Conservation (phyloP, 2,797 vertebrate genomes). For the Leptoclinus maculatus region DNA sequence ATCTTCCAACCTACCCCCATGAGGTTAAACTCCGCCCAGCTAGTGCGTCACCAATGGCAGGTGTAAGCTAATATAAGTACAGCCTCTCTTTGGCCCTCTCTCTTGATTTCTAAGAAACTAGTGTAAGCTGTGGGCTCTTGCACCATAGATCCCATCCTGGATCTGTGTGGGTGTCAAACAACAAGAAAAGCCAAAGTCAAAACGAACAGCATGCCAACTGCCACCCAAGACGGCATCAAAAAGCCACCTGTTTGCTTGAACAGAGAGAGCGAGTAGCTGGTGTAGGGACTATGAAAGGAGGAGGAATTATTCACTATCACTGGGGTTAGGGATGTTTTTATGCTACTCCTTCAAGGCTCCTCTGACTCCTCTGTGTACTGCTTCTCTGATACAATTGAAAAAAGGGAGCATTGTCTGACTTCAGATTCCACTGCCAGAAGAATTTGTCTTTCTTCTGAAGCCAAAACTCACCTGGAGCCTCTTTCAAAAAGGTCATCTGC, state of each 20-base stretch:
- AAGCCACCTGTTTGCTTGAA: conserved; percentile 18
- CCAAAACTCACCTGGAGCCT: not conserved
- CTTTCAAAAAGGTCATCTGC: conserved; percentile 4
- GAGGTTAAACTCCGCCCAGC: not conserved
- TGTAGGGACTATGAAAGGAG: conserved; percentile 9
- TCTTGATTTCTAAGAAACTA: conserved; percentile 28
- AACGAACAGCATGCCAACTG: conserved; percentile 16
- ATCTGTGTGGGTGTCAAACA: conserved; percentile 30
- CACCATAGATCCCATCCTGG: conserved; percentile 15
- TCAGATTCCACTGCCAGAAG: not conserved
- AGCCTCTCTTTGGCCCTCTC: conserved; percentile 3
- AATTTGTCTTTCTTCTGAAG: conserved; percentile 7
- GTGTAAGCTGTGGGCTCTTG: conserved; percentile 6
- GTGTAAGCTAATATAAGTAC: not conserved
- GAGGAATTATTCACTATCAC: conserved; percentile 16
- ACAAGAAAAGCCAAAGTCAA: conserved; percentile 15
- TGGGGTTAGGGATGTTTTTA: not conserved
- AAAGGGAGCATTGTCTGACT: conserved; percentile 17
- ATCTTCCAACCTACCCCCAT: not conserved
- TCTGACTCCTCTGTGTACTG: conserved; percentile 19
- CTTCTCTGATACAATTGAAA: conserved; percentile 9
- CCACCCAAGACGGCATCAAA: conserved; percentile 26
- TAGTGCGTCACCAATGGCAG: not conserved
- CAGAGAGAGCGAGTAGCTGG: not conserved
- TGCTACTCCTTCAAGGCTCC: conserved; percentile 19